phyloP scores from a whole-genome alignment of 2,888 invertebrate species.

The Volucella bombylans region DNA sequence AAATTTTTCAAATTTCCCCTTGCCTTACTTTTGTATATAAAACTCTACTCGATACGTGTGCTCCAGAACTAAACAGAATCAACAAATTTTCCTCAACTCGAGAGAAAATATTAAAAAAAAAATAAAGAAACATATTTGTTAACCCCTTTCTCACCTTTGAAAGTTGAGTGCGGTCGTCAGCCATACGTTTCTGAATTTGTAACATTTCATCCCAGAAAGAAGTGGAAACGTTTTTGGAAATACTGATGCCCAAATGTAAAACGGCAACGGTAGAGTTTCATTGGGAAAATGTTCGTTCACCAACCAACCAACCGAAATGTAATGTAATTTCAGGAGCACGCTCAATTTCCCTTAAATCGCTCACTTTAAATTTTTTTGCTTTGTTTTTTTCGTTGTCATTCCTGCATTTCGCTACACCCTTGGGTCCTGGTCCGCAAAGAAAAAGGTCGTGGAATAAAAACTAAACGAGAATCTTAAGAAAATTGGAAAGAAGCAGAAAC shows the following conservation, averaged over 20 bases:
- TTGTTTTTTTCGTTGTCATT: constrained; percentile 15
- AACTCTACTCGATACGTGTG: constrained; percentile 42
- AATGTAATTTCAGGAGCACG: constrained; percentile 66
- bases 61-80: constrained; percentile 57
- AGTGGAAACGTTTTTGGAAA: constrained; percentile 1
- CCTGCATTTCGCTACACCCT: constrained; percentile 25
- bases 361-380: constrained; percentile 67
- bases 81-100: constrained; percentile 24
- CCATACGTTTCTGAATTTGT: constrained; percentile 49
- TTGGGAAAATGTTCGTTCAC: constrained; percentile 19
- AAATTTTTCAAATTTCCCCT: constrained; percentile 51
- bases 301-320: constrained; percentile 53
- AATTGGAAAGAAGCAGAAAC: constrained; percentile 48
- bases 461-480: constrained; percentile 66
- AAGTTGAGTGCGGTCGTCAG: constrained; percentile 2
- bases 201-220: constrained; percentile 37
- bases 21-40: constrained; percentile 50
- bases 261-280: not conserved
- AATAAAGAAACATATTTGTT: constrained; percentile 19
- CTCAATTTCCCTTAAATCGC: constrained; percentile 71
- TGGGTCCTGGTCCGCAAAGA: constrained; percentile 37
- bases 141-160: constrained; percentile 60
- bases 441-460: constrained; percentile 57
- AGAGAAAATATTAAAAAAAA: constrained; percentile 38
- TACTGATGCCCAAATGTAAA: not conserved